Conservation (phyloP, 2,113 vertebrate species). For the Hiodon alosoides region DNA sequence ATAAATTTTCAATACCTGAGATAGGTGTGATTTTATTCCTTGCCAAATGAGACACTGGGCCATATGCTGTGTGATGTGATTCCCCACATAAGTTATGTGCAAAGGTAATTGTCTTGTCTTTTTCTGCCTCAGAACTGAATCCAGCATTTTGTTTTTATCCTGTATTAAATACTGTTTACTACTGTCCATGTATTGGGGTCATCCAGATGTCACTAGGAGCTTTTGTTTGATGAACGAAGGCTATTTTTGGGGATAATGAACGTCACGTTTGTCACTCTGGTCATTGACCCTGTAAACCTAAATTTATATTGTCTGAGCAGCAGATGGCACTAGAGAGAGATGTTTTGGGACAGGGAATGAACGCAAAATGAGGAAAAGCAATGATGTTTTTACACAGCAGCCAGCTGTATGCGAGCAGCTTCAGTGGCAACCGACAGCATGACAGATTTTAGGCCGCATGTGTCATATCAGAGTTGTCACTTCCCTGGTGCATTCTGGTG, state of each 20-base stretch:
- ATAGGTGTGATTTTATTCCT: background rate
- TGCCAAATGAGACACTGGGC: background rate
- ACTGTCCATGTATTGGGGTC: background rate
- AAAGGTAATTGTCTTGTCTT: too few relatives aligned
- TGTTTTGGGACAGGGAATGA: background rate
- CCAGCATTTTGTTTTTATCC: too few relatives aligned
- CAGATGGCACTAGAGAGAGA: conserved; percentile 34
- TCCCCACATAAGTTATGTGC: too few relatives aligned
- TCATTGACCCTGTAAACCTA: background rate
- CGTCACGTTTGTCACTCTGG: background rate
- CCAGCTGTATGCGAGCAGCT: conserved; percentile 18
- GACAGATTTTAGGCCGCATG: conserved; percentile 28
- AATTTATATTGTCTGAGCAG: conserved; percentile 3
- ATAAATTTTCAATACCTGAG: too few relatives aligned
- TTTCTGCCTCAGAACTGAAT: too few relatives aligned
- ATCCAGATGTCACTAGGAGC: background rate
- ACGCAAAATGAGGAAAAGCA: background rate
- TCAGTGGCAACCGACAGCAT: conserved; percentile 24
- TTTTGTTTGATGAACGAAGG: background rate
- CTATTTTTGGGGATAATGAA: background rate
- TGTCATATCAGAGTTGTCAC: conserved; percentile 22
- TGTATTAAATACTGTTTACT: too few relatives aligned
- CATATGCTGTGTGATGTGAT: background rate
- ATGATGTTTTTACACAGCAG: background rate
- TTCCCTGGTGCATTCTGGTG: conserved; percentile 21